phyloP scores from a whole-genome alignment of 1,140 invertebrate species.

The Bacillus rossius region DNA sequence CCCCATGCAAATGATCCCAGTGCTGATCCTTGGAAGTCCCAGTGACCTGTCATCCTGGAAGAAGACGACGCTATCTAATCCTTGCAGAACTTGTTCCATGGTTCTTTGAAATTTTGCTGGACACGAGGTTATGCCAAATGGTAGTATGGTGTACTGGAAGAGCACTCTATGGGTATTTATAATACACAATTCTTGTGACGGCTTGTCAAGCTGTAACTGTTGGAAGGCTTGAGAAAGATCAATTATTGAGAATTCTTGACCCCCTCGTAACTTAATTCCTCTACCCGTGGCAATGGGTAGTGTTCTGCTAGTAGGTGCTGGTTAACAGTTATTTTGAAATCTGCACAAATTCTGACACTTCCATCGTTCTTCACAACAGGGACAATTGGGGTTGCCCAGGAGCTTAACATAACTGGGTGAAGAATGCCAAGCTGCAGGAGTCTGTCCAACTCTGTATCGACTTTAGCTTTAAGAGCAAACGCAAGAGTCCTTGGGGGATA shows the following conservation, averaged over 20 bases:
- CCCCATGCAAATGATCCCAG: background rate
- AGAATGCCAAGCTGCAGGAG: background rate
- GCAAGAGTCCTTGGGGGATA: background rate
- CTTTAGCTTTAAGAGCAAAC: background rate
- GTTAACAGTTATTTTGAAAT: constrained; percentile 25
- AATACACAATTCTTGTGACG: background rate
- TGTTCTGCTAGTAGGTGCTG: background rate
- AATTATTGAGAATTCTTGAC: constrained; percentile 1
- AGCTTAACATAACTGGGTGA: constrained; percentile 14
- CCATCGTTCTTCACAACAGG: constrained; percentile 30
- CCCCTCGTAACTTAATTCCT: background rate
- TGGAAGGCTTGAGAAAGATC: constrained; percentile 4
- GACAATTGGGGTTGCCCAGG: constrained; percentile 38
- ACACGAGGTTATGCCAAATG: constrained; percentile 1
- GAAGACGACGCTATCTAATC: background rate
- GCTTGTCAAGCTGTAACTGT: background rate
- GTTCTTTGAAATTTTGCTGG: background rate
- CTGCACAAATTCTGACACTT: constrained; percentile 28
- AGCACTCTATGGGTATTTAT: constrained; percentile 1
- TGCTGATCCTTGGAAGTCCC: background rate
- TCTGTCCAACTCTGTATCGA: constrained; percentile 3
- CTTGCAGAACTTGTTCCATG: constrained; percentile 2
- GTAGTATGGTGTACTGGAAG: background rate
- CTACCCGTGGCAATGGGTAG: constrained; percentile 1
- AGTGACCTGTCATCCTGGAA: background rate